phyloP scores from a whole-genome alignment of 2,888 invertebrate genomes.

The Teleiodes luculella region DNA sequence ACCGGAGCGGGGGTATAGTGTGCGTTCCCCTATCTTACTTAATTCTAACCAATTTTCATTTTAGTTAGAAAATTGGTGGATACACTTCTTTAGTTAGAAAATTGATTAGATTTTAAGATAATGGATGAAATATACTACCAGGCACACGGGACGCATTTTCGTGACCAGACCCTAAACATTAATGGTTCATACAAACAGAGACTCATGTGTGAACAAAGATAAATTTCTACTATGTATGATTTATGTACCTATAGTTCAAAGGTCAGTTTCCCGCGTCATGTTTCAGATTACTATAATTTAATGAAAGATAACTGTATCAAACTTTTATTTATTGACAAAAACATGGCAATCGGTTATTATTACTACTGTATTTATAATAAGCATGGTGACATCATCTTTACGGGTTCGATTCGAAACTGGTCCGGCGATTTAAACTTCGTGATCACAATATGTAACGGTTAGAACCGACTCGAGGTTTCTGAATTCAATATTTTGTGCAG shows the following conservation, averaged over 20 bases:
- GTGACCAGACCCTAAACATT: too few relatives aligned
- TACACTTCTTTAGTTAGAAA: too few relatives aligned
- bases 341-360: background rate
- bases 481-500: too few relatives aligned
- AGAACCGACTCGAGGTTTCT: background rate
- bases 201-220: too few relatives aligned
- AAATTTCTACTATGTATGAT: background rate
- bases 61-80: too few relatives aligned
- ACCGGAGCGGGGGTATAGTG: too few relatives aligned
- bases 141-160: too few relatives aligned
- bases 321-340: background rate
- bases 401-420: background rate
- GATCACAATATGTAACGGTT: conserved; percentile 1
- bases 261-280: background rate
- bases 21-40: too few relatives aligned
- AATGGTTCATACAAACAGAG: too few relatives aligned
- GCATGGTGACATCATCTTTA: conserved; percentile 33
- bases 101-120: too few relatives aligned
- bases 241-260: background rate
- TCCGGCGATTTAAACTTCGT: background rate
- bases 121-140: too few relatives aligned
- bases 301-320: background rate
- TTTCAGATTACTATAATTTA: background rate
- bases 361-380: conserved; percentile 22
- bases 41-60: too few relatives aligned